phyloP scores from a whole-genome alignment of 1,140 invertebrate species.

The Phortica variegata region DNA sequence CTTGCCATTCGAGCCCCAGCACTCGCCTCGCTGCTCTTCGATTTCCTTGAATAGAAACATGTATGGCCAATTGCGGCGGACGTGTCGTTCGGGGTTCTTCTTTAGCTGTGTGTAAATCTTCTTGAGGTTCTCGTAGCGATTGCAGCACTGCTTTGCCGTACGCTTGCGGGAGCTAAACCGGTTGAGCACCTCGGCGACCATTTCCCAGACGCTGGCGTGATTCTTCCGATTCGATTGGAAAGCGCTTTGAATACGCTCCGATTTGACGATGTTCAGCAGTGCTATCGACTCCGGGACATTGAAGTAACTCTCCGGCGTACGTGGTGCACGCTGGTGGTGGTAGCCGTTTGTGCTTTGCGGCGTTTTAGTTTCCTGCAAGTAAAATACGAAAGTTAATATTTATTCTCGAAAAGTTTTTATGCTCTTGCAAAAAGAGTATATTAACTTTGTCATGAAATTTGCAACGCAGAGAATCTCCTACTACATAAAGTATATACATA shows the following conservation, averaged over 20 bases:
- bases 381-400: too few relatives aligned
- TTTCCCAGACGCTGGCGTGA: constrained; percentile 54
- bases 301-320: constrained; percentile 53
- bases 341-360: constrained; percentile 38
- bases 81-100: constrained; percentile 52
- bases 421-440: too few relatives aligned
- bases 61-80: constrained; percentile 53
- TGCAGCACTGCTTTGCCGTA: constrained; percentile 52
- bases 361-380: constrained; percentile 39
- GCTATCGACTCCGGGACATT: constrained; percentile 54
- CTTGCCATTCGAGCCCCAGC: constrained; percentile 54
- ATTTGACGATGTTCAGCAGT: constrained; percentile 51
- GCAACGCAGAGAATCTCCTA: too few relatives aligned
- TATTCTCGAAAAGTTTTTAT: too few relatives aligned
- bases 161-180: constrained; percentile 46
- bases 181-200: constrained; percentile 54
- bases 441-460: too few relatives aligned
- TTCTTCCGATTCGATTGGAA: constrained; percentile 56
- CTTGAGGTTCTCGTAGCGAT: constrained; percentile 54
- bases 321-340: constrained; percentile 51
- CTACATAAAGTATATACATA: too few relatives aligned
- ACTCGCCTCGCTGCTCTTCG: constrained; percentile 52
- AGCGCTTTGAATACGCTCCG: constrained; percentile 52
- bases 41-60: constrained; percentile 56
- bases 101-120: constrained; percentile 55